These are phyloP conservation scores for Stegophylla sp. DNA, from an alignment of 2,888 invertebrate genomes.

Conservation along the genomic window DNA sequence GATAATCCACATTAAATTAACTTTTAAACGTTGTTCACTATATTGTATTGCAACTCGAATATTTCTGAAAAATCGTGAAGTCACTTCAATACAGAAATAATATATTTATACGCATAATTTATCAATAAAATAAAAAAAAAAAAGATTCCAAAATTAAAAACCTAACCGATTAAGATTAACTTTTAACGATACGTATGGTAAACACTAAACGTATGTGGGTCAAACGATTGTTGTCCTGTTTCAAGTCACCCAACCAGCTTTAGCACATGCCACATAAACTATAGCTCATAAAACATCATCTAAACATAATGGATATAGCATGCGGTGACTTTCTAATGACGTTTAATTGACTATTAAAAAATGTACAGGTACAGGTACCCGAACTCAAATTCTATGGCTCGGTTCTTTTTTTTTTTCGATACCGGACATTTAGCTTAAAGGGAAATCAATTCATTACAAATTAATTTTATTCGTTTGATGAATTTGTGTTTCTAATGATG, in stretches of 20 bases:
- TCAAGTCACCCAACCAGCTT: conserved; percentile 54
- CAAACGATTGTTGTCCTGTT: conserved; percentile 48
- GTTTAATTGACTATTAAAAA: conserved; percentile 51
- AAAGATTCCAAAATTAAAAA: background rate
- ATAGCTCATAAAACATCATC: conserved; percentile 39
- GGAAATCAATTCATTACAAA: conserved; percentile 32
- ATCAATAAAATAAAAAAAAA: background rate
- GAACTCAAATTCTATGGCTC: conserved; percentile 4
- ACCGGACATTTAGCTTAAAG: background rate
- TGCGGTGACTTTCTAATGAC: conserved; percentile 54
- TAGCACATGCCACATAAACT: conserved; percentile 34
- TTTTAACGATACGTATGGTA: background rate
- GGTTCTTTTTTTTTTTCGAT: background rate
- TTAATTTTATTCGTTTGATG: conserved; percentile 7
- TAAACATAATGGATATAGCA: conserved; percentile 37
- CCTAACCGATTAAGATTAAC: too few relatives aligned
- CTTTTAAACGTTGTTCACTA: background rate
- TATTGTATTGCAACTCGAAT: background rate
- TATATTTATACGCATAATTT: background rate
- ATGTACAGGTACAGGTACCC: background rate
- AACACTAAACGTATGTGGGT: conserved; percentile 48
- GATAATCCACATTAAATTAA: background rate
- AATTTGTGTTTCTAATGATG: conserved; percentile 14
- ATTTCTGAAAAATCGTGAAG: background rate
- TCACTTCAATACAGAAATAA: background rate